Conservation (phyloP, 2,113 vertebrate species). For the Hippocampus barbouri region DNA sequence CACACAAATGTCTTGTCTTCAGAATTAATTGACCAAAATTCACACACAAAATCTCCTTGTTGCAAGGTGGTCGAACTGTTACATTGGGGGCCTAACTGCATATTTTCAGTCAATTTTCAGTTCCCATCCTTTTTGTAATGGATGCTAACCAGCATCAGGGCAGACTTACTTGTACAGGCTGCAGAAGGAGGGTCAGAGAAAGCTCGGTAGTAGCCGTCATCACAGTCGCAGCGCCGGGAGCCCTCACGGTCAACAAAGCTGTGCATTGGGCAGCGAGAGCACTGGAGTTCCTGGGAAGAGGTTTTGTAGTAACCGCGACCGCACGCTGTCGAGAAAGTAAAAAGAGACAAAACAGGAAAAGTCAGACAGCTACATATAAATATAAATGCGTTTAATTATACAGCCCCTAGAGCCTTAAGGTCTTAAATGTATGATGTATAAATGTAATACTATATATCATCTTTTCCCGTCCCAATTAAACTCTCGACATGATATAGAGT, state of each 20-base stretch:
- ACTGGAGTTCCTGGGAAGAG: slow-evolving; percentile 97
- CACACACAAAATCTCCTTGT: no score
- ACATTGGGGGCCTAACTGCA: not conserved
- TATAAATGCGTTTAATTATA: not conserved
- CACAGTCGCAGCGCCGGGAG: slow-evolving; percentile 92
- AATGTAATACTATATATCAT: no score
- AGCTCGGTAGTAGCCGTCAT: slow-evolving; percentile 94
- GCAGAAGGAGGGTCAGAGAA: slow-evolving; percentile 87
- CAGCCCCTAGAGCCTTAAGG: no score
- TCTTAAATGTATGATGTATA: no score
- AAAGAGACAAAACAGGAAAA: not conserved
- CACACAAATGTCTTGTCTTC: no score
- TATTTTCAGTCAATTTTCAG: not conserved
- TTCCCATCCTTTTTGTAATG: not conserved
- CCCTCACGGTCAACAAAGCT: slow-evolving; percentile 94
- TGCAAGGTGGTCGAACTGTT: not conserved
- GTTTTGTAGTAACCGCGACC: slow-evolving; percentile 97
- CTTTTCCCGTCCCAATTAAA: no score
- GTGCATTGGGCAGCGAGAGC: slow-evolving; percentile 92
- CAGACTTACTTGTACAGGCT: slow-evolving; percentile 91
- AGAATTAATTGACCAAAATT: no score
- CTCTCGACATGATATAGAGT: no score
- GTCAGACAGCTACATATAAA: not conserved
- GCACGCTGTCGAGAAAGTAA: slow-evolving; percentile 77
- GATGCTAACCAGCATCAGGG: not conserved